phyloP scores from a whole-genome alignment of 2,888 invertebrate species.

The Tenthredo mesomela region DNA sequence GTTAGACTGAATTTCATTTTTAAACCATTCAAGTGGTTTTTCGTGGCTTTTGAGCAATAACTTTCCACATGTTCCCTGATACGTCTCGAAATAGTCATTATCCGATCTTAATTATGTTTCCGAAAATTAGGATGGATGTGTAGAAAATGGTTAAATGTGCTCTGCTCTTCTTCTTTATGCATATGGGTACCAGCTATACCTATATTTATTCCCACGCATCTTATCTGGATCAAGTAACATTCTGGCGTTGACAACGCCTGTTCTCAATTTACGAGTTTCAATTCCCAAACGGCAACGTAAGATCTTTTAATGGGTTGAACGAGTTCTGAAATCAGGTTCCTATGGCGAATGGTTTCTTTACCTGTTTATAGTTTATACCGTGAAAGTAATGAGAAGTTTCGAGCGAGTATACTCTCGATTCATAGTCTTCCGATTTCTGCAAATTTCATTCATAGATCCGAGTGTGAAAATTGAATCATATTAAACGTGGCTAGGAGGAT shows the following conservation, averaged over 20 bases:
- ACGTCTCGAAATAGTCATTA: not conserved
- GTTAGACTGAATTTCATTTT: not conserved
- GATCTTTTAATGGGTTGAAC: not conserved
- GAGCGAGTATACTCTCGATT: not conserved
- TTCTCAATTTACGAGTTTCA: not conserved
- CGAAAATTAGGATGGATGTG: not conserved
- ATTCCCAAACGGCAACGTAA: conserved; percentile 3
- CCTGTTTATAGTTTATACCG: not conserved
- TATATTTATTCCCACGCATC: not conserved
- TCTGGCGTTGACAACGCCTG: not conserved
- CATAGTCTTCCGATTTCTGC: not conserved
- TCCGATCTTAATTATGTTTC: not conserved
- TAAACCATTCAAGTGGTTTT: not conserved
- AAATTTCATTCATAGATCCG: not conserved
- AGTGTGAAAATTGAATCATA: not conserved
- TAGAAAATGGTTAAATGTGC: not conserved
- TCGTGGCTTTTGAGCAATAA: no score
- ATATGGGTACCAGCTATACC: not conserved
- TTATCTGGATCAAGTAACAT: not conserved
- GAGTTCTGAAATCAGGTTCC: not conserved
- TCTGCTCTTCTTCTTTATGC: not conserved
- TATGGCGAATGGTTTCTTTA: not conserved
- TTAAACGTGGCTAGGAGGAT: not conserved
- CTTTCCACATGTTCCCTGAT: not conserved
- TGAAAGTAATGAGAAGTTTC: not conserved